Evolutionary conservation across 2,797 vertebrate species (phyloP).

Genomic region (Enteromius fasciolatus): DNA sequence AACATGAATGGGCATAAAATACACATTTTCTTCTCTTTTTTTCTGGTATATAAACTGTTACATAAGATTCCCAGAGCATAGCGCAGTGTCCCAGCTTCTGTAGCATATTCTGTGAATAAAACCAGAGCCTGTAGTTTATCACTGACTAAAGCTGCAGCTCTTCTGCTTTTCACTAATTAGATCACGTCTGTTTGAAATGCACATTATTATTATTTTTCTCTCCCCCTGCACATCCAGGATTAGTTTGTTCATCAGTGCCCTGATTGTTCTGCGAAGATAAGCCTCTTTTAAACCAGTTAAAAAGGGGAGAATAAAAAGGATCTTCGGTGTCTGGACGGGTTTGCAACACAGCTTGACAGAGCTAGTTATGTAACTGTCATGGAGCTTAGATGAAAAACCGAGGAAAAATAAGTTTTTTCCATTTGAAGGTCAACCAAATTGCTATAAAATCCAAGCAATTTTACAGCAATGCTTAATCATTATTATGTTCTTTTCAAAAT

Average conservation of each 20-base stretch:
- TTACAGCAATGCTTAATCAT: not conserved
- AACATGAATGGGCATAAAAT: not conserved
- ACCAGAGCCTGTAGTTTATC: not conserved
- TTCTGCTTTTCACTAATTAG: constrained; percentile 53
- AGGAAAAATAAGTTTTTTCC: constrained; percentile 61
- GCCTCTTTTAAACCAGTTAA: constrained; percentile 50
- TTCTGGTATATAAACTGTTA: not conserved
- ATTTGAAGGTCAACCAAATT: constrained; percentile 18
- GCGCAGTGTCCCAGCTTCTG: not conserved
- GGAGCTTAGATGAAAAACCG: constrained; percentile 29
- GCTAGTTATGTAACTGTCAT: constrained; percentile 38
- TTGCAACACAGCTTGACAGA: constrained; percentile 58
- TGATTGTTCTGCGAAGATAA: constrained; percentile 55
- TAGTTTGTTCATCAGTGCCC: constrained; percentile 47
- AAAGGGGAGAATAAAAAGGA: not conserved
- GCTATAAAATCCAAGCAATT: not conserved
- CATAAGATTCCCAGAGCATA: not conserved
- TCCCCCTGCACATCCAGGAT: constrained; percentile 42
- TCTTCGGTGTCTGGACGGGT: constrained; percentile 48
- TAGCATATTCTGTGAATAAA: not conserved
- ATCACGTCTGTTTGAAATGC: constrained; percentile 55
- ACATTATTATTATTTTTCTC: constrained; percentile 53
- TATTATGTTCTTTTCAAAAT: not conserved
- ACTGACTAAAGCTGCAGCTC: not conserved
- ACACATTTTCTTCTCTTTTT: not conserved